A percentile compares a stretch with the other conserved stretches of the same genome.
phyloP scores from a whole-genome alignment of 35 echinoderm and acorn worm species.

The Diadema setosum region DNA sequence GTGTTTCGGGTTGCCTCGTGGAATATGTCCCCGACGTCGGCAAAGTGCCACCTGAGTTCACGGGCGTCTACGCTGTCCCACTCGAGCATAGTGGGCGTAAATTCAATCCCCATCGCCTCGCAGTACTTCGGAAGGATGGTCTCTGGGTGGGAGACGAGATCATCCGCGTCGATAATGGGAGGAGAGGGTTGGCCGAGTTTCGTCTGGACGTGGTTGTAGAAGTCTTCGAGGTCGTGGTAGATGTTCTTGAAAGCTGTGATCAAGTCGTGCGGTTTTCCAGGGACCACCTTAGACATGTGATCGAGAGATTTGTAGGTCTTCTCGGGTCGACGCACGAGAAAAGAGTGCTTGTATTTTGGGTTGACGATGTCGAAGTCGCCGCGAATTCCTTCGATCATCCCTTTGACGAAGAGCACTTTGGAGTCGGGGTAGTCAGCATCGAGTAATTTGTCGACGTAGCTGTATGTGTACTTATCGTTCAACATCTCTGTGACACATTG shows the following conservation, averaged over 20 bases:
- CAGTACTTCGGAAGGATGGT: neutral
- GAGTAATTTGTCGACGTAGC: neutral
- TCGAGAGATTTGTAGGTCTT: neutral
- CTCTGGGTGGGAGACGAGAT: neutral
- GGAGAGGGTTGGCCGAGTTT: neutral
- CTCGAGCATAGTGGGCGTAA: neutral
- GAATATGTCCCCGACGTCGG: neutral
- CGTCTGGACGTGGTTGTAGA: neutral
- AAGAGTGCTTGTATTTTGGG: neutral
- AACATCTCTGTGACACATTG: neutral
- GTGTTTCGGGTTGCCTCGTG: neutral
- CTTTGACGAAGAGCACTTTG: neutral
- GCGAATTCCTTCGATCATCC: neutral
- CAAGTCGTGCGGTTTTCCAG: neutral
- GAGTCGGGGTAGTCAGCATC: neutral
- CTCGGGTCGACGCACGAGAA: neutral
- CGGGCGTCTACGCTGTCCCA: neutral
- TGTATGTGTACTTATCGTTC: neutral
- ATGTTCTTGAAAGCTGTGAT: neutral
- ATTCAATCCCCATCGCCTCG: neutral
- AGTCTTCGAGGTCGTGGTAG: neutral
- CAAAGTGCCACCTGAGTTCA: neutral
- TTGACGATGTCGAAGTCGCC: neutral
- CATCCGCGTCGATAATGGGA: neutral
- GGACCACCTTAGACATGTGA: neutral